phyloP scores from a whole-genome alignment of 2,888 invertebrate species.

The Arctia plantaginis region DNA sequence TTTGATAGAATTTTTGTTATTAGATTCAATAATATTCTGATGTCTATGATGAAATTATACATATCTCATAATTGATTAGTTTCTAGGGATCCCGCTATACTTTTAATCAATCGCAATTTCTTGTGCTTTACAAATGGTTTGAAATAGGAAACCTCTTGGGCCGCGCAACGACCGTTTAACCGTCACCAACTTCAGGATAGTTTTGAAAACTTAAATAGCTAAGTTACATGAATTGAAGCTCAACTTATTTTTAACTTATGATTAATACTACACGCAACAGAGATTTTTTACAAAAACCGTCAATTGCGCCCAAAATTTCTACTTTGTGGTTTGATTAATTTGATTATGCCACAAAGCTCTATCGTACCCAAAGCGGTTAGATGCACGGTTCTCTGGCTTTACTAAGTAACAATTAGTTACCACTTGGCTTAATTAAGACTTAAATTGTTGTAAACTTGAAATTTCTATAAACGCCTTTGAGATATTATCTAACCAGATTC shows the following conservation, averaged over 20 bases:
- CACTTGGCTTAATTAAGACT: background rate
- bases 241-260: slow-evolving; percentile 61
- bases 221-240: slow-evolving; percentile 61
- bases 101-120: slow-evolving; percentile 23
- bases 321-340: background rate
- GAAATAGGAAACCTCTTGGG: slow-evolving; percentile 60
- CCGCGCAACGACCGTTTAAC: slow-evolving; percentile 64
- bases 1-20: no score
- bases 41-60: no score
- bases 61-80: no score
- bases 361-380: background rate
- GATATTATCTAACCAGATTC: no score
- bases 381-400: background rate
- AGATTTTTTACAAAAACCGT: background rate
- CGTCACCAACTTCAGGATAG: slow-evolving; percentile 68
- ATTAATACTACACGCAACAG: slow-evolving; percentile 39
- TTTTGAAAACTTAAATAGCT: slow-evolving; percentile 78
- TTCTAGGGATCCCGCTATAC: background rate
- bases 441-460: background rate
- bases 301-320: background rate
- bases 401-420: background rate
- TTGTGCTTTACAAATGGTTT: slow-evolving; percentile 22
- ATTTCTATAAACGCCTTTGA: no score
- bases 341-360: slow-evolving; percentile 7
- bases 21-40: no score